phyloP scores from a whole-genome alignment of 1,140 invertebrate genomes.

The Ceratosolen fusciceps region DNA sequence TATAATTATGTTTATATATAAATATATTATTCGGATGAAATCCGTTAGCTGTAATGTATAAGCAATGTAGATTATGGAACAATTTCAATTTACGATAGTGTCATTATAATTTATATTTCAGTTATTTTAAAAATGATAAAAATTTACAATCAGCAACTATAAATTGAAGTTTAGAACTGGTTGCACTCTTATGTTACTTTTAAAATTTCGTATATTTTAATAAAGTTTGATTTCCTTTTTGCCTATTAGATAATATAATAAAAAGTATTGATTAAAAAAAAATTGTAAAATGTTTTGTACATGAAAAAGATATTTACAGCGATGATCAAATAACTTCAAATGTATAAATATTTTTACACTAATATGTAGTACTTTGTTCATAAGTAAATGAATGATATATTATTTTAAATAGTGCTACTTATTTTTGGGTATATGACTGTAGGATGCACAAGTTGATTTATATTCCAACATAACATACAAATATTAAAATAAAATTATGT shows the following conservation, averaged over 20 bases:
- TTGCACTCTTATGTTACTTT: constrained; percentile 15
- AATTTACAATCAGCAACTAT: constrained; percentile 7
- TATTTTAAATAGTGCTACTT: background rate
- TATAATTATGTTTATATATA: constrained; percentile 56
- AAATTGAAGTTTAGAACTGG: constrained; percentile 40
- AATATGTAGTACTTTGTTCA: constrained; percentile 7
- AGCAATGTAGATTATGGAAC: constrained; percentile 54
- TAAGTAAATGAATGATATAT: background rate
- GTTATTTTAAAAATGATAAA: constrained; percentile 24
- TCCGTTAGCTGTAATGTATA: constrained; percentile 45
- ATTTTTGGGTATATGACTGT: constrained; percentile 14
- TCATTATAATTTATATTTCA: constrained; percentile 29
- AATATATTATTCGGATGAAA: constrained; percentile 40
- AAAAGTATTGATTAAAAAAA: no score
- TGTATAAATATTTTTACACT: constrained; percentile 37
- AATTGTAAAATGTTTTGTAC: no score
- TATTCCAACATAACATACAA: constrained; percentile 4
- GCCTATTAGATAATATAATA: background rate
- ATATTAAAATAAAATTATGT: constrained; percentile 16
- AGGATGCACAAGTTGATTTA: background rate
- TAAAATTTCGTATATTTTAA: constrained; percentile 3
- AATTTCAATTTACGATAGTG: constrained; percentile 31
- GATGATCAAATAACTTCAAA: constrained; percentile 12
- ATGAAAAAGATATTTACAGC: background rate
- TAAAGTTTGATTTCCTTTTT: constrained; percentile 16